Percentiles rank a stretch among this genome's conserved stretches.
Conservation (phyloP, 1,140 invertebrate genomes). For the Aphaenogaster ashmeadi region DNA sequence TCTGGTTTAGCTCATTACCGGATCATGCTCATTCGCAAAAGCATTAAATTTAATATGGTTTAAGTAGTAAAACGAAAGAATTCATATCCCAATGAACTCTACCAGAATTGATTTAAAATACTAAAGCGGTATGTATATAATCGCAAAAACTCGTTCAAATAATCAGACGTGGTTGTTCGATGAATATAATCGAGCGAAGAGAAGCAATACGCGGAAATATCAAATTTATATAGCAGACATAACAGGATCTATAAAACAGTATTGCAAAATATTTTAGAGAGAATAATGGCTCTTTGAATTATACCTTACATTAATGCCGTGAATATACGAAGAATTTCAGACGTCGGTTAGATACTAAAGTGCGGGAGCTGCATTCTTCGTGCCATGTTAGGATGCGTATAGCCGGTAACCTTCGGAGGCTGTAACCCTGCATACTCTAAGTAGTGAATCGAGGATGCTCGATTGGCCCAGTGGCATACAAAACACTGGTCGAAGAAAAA, state of each 20-base stretch:
- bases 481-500: constrained; percentile 79
- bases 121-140: neutral
- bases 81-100: neutral
- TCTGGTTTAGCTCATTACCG: constrained; percentile 66
- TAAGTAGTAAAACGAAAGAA: constrained; percentile 1
- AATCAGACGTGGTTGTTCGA: neutral
- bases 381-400: neutral
- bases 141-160: neutral
- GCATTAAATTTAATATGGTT: neutral
- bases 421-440: constrained; percentile 42
- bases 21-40: constrained; percentile 20
- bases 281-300: neutral
- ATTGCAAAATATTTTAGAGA: neutral
- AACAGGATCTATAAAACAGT: neutral
- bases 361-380: constrained; percentile 7
- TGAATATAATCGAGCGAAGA: neutral
- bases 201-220: neutral
- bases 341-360: constrained; percentile 9
- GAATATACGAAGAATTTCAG: constrained; percentile 15
- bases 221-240: constrained; percentile 8
- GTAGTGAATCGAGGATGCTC: constrained; percentile 80
- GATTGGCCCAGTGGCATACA: constrained; percentile 86
- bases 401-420: constrained; percentile 62
- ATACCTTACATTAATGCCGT: neutral
- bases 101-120: neutral